These are phyloP conservation scores for Hypomesus transpacificus DNA, from an alignment of 2,113 vertebrate species.

Conservation along the genomic window DNA sequence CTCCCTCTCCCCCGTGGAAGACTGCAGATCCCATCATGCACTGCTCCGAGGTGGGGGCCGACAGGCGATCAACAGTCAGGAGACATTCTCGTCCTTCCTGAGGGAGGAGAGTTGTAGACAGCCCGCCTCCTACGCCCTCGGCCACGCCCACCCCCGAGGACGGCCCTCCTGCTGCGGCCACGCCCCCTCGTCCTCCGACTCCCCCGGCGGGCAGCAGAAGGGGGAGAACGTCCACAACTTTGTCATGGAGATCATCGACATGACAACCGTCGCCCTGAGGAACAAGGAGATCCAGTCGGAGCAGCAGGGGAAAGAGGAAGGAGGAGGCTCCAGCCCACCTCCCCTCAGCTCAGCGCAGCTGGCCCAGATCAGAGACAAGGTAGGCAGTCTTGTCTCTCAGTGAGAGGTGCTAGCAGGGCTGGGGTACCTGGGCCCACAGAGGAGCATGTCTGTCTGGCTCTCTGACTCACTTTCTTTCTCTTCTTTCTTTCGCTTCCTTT, in stretches of 20 bases:
- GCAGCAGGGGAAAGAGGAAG: constrained; percentile 54
- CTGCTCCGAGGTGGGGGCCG: constrained; percentile 12
- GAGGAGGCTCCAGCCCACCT: background rate
- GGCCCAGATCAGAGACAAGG: constrained; percentile 88
- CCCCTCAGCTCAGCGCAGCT: constrained; percentile 70
- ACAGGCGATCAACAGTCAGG: constrained; percentile 61
- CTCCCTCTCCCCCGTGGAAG: constrained; percentile 49
- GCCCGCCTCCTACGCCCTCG: constrained; percentile 33
- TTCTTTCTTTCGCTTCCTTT: no score
- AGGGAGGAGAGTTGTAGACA: constrained; percentile 61
- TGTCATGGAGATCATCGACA: constrained; percentile 93
- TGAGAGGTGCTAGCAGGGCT: background rate
- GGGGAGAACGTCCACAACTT: constrained; percentile 84
- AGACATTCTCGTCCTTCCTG: constrained; percentile 61
- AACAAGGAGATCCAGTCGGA: constrained; percentile 82
- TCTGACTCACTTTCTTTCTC: no score
- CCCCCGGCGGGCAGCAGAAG: constrained; percentile 53
- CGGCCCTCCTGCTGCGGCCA: constrained; percentile 70
- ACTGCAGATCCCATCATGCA: constrained; percentile 43
- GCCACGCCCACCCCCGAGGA: constrained; percentile 42
- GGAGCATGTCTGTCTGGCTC: no score
- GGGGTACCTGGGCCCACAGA: no score
- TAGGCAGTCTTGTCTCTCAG: constrained; percentile 16
- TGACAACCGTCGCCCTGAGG: constrained; percentile 87
- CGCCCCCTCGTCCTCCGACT: constrained; percentile 21